Conservation (phyloP, 2,797 vertebrate genomes). For the Pachyuromys duprasi region DNA sequence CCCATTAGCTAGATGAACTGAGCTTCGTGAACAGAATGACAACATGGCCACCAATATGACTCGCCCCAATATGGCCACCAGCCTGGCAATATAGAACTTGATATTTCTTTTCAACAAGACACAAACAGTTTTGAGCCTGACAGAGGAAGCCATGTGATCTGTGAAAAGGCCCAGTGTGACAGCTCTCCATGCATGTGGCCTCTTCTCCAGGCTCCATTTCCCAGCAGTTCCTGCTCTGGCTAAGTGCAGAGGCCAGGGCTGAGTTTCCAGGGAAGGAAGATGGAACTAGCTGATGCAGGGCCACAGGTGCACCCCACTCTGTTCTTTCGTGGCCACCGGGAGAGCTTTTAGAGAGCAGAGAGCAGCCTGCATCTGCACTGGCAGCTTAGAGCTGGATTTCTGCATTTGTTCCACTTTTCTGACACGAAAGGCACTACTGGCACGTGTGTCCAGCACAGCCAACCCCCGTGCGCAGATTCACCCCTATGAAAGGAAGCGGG, state of each 20-base stretch:
- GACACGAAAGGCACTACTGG: conserved; percentile 72
- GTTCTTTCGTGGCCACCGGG: background rate
- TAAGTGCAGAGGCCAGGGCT: background rate
- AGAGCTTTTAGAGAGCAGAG: background rate
- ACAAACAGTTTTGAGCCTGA: background rate
- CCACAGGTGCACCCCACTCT: rapidly evolving
- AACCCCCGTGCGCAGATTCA: conserved; percentile 64
- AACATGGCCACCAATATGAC: background rate
- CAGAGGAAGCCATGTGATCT: background rate
- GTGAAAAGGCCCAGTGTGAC: background rate
- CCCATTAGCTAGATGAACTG: background rate
- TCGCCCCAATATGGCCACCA: background rate
- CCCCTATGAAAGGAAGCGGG: conserved; percentile 32
- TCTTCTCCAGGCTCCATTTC: background rate
- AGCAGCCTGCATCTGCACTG: background rate
- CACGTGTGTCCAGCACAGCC: conserved; percentile 68
- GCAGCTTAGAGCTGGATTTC: background rate
- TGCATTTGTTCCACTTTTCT: conserved; percentile 74
- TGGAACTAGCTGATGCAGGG: background rate
- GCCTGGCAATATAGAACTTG: background rate
- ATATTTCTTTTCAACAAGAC: background rate
- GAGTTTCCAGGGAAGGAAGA: too few relatives aligned
- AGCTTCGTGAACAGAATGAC: background rate
- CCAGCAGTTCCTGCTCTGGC: background rate
- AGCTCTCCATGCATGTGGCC: rapidly evolving